These are phyloP conservation scores for Perithous albicinctus DNA, from an alignment of 2,888 invertebrate species.

Conservation along the genomic window DNA sequence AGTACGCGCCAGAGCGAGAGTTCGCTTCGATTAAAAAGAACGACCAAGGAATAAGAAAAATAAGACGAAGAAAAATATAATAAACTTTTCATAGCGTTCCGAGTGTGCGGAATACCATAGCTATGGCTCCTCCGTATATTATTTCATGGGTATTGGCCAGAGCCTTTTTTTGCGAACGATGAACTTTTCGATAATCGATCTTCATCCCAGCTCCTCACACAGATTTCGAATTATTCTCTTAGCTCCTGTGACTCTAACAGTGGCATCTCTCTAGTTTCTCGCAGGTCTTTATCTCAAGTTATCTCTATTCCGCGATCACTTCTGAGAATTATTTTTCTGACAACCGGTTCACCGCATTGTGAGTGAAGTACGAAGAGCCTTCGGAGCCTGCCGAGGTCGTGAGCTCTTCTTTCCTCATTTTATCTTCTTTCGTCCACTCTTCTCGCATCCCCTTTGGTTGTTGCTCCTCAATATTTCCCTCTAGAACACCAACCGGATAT, in stretches of 20 bases:
- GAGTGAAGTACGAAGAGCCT: slow-evolving; percentile 57
- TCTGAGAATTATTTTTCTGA: slow-evolving; percentile 65
- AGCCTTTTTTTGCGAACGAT: slow-evolving; percentile 47
- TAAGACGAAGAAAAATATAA: slow-evolving; percentile 17
- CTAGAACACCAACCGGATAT: slow-evolving; percentile 16
- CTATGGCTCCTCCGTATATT: slow-evolving; percentile 41
- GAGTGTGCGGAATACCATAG: slow-evolving; percentile 12
- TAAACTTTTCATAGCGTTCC: slow-evolving; percentile 35
- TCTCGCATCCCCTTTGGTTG: slow-evolving; percentile 23
- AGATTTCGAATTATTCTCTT: slow-evolving; percentile 50
- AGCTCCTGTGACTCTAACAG: slow-evolving; percentile 14
- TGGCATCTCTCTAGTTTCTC: slow-evolving; percentile 20
- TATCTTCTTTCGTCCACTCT: slow-evolving; percentile 31
- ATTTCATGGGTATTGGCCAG: slow-evolving; percentile 41
- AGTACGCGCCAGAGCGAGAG: slow-evolving; percentile 13
- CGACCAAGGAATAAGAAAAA: neutral
- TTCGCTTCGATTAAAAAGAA: slow-evolving; percentile 39
- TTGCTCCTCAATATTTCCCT: slow-evolving; percentile 25
- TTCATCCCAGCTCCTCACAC: slow-evolving; percentile 59
- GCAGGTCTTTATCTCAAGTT: no score
- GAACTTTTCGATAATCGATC: slow-evolving; percentile 63
- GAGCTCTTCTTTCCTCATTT: slow-evolving; percentile 30
- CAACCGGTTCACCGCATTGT: slow-evolving; percentile 64
- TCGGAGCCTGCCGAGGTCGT: slow-evolving; percentile 66
- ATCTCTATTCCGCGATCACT: slow-evolving; percentile 68